These are phyloP conservation scores for Nemurella pictetii DNA, from an alignment of 2,888 invertebrate species.

Conservation along the genomic window DNA sequence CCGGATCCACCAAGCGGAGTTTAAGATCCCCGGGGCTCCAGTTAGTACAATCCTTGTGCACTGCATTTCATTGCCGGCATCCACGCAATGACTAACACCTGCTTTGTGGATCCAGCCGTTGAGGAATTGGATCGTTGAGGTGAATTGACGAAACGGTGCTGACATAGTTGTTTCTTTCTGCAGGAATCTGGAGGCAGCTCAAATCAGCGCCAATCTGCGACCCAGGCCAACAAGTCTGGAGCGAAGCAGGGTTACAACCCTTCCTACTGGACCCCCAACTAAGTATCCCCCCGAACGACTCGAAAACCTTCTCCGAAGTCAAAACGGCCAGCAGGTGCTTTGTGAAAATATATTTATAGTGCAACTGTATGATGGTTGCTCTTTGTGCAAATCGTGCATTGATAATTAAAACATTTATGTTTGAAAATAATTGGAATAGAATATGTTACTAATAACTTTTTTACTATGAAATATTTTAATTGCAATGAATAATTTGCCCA, in stretches of 20 bases:
- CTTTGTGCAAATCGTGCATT: conserved; percentile 39
- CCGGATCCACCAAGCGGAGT: too few species aligned
- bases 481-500: conserved; percentile 39
- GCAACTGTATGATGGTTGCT: conserved; percentile 35
- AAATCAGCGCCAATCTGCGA: conserved; percentile 57
- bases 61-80: too few species aligned
- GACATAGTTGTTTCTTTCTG: conserved; percentile 43
- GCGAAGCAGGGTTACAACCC: conserved; percentile 63
- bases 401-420: conserved; percentile 36
- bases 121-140: too few species aligned
- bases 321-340: conserved; percentile 37
- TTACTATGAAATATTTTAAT: conserved; percentile 39
- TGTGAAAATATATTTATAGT: conserved; percentile 38
- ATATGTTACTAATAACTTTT: conserved; percentile 31
- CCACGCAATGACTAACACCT: too few species aligned
- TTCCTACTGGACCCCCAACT: conserved; percentile 52
- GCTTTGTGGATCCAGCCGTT: too few species aligned
- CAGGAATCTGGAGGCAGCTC: conserved; percentile 63
- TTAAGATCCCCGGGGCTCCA: too few species aligned
- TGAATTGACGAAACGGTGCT: background rate
- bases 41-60: too few species aligned
- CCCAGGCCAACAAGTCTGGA: conserved; percentile 58
- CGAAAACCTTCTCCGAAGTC: background rate
- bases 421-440: conserved; percentile 18
- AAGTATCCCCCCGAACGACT: conserved; percentile 27